Percentiles rank a stretch among this genome's conserved stretches.
These are phyloP conservation scores for Benitochromis conjunctus DNA, from an alignment of 2,113 vertebrate species.

Conservation along the genomic window DNA sequence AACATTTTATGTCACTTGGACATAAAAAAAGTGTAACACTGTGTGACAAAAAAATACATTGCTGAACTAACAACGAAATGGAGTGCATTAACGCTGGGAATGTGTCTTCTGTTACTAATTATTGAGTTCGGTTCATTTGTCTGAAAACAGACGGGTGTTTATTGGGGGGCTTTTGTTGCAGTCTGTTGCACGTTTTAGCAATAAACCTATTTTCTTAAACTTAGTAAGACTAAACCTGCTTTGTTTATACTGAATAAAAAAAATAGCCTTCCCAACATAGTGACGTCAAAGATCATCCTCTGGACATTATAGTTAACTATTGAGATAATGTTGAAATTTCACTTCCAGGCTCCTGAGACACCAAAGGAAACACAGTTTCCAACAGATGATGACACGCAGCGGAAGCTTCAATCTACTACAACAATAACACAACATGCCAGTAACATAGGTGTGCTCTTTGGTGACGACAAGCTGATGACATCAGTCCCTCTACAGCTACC, in stretches of 20 bases:
- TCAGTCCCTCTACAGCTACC: slow-evolving; percentile 34
- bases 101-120: neutral
- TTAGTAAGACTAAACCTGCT: neutral
- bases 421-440: neutral
- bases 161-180: neutral
- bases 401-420: neutral
- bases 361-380: slow-evolving; percentile 24
- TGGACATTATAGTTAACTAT: neutral
- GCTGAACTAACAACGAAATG: slow-evolving; percentile 33
- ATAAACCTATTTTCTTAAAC: neutral
- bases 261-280: neutral
- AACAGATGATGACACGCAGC: neutral
- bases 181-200: neutral
- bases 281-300: neutral
- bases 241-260: neutral
- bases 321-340: slow-evolving; percentile 47
- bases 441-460: neutral
- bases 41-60: neutral
- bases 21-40: neutral
- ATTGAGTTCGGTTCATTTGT: neutral
- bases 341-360: slow-evolving; percentile 56
- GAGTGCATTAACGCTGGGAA: neutral
- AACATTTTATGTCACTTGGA: slow-evolving; percentile 6
- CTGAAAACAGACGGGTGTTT: neutral
- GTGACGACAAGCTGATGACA: neutral